Evolutionary conservation across 1,140 invertebrate genomes (phyloP).

Genomic region (Hycleus phaleratus): DNA sequence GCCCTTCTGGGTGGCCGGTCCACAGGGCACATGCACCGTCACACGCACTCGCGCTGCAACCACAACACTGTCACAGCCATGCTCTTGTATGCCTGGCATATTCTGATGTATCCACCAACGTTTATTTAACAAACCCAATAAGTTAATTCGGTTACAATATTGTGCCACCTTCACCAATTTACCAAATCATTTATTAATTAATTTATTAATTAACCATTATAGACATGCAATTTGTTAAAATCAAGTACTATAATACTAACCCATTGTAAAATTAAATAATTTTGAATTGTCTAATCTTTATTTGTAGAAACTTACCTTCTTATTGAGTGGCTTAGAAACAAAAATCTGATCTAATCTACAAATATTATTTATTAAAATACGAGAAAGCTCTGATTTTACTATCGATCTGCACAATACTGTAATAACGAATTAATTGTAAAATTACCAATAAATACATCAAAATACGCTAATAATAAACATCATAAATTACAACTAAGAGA

Average conservation of each 20-base stretch:
- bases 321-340: too few species aligned
- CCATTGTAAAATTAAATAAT: too few species aligned
- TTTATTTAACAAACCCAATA: too few species aligned
- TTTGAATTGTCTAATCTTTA: too few species aligned
- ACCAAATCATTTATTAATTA: too few species aligned
- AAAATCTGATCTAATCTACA: too few species aligned
- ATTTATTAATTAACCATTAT: too few species aligned
- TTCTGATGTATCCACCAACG: constrained; percentile 15
- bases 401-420: constrained; percentile 5
- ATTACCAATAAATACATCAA: constrained; percentile 14
- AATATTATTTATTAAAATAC: too few species aligned
- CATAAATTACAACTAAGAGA: constrained; percentile 13
- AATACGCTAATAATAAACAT: constrained; percentile 15
- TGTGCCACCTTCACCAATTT: constrained; percentile 8
- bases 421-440: constrained; percentile 2
- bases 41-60: constrained; percentile 48
- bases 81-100: constrained; percentile 21
- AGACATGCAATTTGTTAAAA: too few species aligned
- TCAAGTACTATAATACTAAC: too few species aligned
- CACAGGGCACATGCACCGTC: constrained; percentile 45
- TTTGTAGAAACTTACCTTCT: too few species aligned
- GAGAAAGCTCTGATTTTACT: too few species aligned
- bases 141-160: constrained; percentile 4
- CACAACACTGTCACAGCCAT: constrained; percentile 39
- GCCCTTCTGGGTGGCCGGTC: constrained; percentile 37